phyloP scores from a whole-genome alignment of 2,797 vertebrate genomes.

The Tachyglossus aculeatus region DNA sequence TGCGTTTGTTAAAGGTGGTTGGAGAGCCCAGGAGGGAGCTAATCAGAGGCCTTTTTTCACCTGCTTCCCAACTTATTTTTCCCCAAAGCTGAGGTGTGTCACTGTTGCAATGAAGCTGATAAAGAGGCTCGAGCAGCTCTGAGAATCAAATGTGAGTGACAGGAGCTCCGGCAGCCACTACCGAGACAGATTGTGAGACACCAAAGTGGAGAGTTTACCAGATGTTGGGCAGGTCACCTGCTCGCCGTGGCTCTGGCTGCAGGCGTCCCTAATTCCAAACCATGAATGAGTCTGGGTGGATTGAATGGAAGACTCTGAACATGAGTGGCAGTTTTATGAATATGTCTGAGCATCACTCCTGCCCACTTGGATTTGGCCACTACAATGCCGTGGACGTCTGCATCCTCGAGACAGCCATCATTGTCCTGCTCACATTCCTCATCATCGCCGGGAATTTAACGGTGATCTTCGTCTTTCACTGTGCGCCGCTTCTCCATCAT shows the following conservation, averaged over 20 bases:
- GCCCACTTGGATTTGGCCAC: constrained; percentile 93
- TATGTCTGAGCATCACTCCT: constrained; percentile 86
- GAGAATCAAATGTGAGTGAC: constrained; percentile 78
- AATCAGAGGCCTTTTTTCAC: constrained; percentile 70
- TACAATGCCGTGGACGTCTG: constrained; percentile 88
- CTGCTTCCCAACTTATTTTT: constrained; percentile 64
- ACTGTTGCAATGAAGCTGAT: constrained; percentile 73
- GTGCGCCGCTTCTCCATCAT: constrained; percentile 94
- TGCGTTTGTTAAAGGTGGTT: constrained; percentile 72
- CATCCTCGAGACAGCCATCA: constrained; percentile 91
- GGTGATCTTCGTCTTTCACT: constrained; percentile 98
- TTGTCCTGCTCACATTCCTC: constrained; percentile 92
- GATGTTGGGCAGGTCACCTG: constrained; percentile 58
- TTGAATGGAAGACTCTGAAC: constrained; percentile 81
- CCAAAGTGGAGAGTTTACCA: constrained; percentile 63
- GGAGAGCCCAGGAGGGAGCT: constrained; percentile 67
- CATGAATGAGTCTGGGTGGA: constrained; percentile 90
- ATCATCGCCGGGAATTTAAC: constrained; percentile 96
- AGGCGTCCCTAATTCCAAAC: constrained; percentile 67
- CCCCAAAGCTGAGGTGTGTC: constrained; percentile 72
- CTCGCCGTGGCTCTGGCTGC: constrained; percentile 54
- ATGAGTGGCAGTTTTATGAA: constrained; percentile 80
- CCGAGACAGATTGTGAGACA: constrained; percentile 57
- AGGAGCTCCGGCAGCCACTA: constrained; percentile 71
- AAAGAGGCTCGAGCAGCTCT: constrained; percentile 77